Evolutionary conservation across 2,797 vertebrate species (phyloP), one percentile per base, ranked within the genome.

Genomic region (Melanotaenia maccullochi): DNA sequence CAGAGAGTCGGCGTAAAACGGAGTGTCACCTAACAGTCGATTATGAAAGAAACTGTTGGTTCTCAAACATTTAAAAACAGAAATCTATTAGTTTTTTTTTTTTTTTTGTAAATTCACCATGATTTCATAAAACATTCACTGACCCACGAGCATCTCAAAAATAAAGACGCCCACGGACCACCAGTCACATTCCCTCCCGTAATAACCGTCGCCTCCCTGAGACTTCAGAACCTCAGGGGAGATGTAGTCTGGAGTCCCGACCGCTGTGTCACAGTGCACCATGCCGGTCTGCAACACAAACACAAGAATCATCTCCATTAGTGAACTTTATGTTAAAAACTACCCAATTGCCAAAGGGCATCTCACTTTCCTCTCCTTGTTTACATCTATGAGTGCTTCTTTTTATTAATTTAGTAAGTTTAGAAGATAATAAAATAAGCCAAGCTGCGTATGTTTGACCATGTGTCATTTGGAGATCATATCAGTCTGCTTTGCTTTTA

Each of bases 151-250:
- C 97, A 99, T 96, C 92, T 99, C 98, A 58, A 97, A 99, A 76
- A 99, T 96, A 93, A 99, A 99, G 89, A 99, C 98, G 61, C 98
- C 98, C 0, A 99, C 98, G 18, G 98, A 99, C 98, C 98, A 99
- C 98, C 98, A 99, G 93, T 99, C 98, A 56, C 98, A 99, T 72
- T 99, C 98, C 82, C 97, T 95, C 40, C 98, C 98, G 5, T 99
- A 99, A 64, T 94, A 99, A 8, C 98, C 98, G 28, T 99, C 97
- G 1, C 98, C 98, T 9, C 98, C 98, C 85, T 99, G 98, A 0
- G 98, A 99, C 60, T 98, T 99, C 74, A 99, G 85, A 66, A 99
- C 97, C 86, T 99, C 98, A 0, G 98, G 98, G 0, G 98, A 99
- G 90, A 99, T 99, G 91, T 99, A 99, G 90, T 99, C 98, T 0